Conservation (phyloP, 2,113 vertebrate genomes). For the Ptilorrhoa leucosticta region DNA sequence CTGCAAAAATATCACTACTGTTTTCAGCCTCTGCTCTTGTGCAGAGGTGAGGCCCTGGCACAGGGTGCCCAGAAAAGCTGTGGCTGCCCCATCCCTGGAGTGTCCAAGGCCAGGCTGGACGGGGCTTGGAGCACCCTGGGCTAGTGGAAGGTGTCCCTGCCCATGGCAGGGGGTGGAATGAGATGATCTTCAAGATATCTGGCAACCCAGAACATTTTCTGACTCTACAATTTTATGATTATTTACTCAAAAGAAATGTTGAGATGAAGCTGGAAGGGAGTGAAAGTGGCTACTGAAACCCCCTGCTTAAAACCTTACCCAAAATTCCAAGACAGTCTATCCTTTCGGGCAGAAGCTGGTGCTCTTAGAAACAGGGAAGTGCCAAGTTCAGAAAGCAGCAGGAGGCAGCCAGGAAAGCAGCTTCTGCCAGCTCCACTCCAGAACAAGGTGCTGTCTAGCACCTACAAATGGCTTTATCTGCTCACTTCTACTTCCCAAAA, state of each 20-base stretch:
- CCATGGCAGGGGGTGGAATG: neutral
- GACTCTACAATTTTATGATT: neutral
- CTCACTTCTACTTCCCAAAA: neutral
- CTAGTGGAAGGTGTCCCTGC: neutral
- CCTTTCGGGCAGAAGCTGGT: neutral
- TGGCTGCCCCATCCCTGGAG: neutral
- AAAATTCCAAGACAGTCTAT: neutral
- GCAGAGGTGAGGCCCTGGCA: neutral
- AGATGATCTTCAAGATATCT: neutral
- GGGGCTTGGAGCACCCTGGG: neutral
- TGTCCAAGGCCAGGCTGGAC: neutral
- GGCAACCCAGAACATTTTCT: neutral
- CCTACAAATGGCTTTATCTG: neutral
- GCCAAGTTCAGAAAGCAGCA: neutral
- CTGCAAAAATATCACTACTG: neutral
- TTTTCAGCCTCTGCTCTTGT: neutral
- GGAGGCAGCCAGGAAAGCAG: neutral
- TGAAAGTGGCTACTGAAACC: neutral
- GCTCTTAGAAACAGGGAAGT: neutral
- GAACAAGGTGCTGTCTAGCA: fast-evolving
- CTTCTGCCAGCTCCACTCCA: neutral
- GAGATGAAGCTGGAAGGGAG: neutral
- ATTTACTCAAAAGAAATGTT: neutral
- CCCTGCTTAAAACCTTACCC: neutral
- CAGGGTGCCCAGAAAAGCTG: neutral